Evolutionary conservation across 1,140 invertebrate species (phyloP).

Genomic region (Microplitis demolitor): DNA sequence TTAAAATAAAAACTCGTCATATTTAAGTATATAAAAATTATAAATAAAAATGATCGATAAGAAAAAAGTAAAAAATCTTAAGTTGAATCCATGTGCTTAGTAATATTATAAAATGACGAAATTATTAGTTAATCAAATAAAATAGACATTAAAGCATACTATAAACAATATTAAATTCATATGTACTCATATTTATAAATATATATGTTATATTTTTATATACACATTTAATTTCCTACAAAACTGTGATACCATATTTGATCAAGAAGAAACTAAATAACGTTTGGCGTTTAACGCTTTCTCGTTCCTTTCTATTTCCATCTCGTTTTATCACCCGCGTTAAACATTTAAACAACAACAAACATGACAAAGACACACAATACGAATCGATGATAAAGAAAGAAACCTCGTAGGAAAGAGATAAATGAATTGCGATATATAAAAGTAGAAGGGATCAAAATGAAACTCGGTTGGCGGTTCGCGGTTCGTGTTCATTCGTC

Average conservation of each 20-base stretch:
- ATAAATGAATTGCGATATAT: not conserved
- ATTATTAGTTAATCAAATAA: no score
- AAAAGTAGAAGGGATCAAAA: not conserved
- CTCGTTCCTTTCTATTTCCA: not conserved
- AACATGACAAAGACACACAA: not conserved
- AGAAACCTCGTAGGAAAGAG: no score
- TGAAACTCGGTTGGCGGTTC: not conserved
- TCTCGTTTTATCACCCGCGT: not conserved
- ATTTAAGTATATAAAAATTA: no score
- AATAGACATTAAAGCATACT: not conserved
- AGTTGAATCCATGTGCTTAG: no score
- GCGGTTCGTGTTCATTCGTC: not conserved
- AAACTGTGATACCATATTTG: slow-evolving; percentile 35
- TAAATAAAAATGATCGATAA: no score
- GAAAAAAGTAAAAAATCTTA: no score
- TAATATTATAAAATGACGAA: no score
- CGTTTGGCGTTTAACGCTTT: slow-evolving; percentile 20
- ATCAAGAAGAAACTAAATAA: slow-evolving; percentile 26
- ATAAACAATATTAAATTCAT: not conserved
- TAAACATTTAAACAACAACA: no score
- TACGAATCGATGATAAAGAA: no score
- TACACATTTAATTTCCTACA: slow-evolving; percentile 17
- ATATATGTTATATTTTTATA: no score
- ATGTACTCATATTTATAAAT: no score
- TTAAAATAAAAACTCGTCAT: no score